Base-by-base conservation (phyloP, 2,113 vertebrate genomes). In the Theristicus caerulescens region DNA sequence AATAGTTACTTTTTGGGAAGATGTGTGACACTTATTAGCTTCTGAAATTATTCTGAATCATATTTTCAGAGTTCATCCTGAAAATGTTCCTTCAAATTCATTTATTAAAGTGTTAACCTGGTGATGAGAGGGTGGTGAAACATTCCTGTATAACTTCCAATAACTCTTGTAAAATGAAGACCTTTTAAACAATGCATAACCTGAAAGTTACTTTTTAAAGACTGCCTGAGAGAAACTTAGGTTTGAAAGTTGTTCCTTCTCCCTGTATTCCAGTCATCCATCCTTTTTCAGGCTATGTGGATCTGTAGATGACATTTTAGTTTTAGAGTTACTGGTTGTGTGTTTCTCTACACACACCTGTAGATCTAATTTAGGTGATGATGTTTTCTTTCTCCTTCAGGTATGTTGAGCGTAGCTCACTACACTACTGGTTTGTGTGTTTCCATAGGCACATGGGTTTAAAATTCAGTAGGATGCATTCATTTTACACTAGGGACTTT, bases 201-300 rank as follows among this genome's bases (percentile, higher is more conserved):
- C 10, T 24, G 5, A 54, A 83, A 78, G 64, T 27, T 42, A 34
- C 26, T 67, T 62, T 51, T 52, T 69, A 47, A 86, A 91, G 61
- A 12, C 18, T 38, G 17, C 46, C 13, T 67, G 51, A 65, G 59
- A 42, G n/a, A 67, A 95, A 40, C 3, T n/a, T 17, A 22, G 11
- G 6, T 46, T 79, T 73, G 16, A 29, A 83, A 88, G 29, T 25
- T 52, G 12, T 7, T 69, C 6, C 7, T 9, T 84, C 7, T 90
- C 16, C 18, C 38, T 3, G 0, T 64, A 7, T 21, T 85, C 14
- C 4, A 0, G 21, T 80, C 14, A 42, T 46, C n/a, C 18, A 0
- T 70, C 11, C 5, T 64, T 71, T 26, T 19, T 78, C 22, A 78
- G 26, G n/a, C 72, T 74, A 3, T 4, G 3, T 20, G 3, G 20